These are phyloP conservation scores for Cathartes aura DNA, from an alignment of 2,113 vertebrate species.

Conservation along the genomic window DNA sequence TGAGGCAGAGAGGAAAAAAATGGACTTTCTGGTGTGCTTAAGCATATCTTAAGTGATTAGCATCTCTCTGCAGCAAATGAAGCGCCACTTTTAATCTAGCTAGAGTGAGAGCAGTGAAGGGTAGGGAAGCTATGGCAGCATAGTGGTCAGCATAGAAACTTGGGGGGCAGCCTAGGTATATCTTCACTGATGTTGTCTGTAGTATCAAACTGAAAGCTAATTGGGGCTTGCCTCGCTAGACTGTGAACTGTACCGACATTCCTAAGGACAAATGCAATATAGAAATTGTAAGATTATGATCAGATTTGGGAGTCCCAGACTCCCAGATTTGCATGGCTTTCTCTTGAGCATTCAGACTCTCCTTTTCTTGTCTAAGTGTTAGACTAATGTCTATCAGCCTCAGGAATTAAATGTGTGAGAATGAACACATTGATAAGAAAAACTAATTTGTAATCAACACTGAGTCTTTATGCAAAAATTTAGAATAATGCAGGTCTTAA, in stretches of 20 bases:
- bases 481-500: constrained; percentile 65
- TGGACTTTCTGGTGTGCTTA: background rate
- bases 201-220: background rate
- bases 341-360: constrained; percentile 40
- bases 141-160: background rate
- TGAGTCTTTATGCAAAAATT: constrained; percentile 54
- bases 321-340: constrained; percentile 28
- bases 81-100: background rate
- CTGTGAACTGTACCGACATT: background rate
- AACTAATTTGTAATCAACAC: constrained; percentile 66
- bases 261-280: background rate
- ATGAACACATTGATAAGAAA: constrained; percentile 65
- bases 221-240: background rate
- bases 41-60: background rate
- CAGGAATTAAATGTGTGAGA: constrained; percentile 65
- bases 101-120: background rate
- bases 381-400: constrained; percentile 66
- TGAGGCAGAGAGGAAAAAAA: background rate
- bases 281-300: background rate
- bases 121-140: background rate
- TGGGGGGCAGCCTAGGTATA: background rate
- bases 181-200: background rate
- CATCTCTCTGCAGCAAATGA: background rate
- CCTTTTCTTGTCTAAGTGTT: constrained; percentile 64
- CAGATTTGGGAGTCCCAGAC: constrained; percentile 9